These are phyloP conservation scores for Tiliqua scincoides DNA, from an alignment of 2,113 vertebrate species.

Conservation along the genomic window DNA sequence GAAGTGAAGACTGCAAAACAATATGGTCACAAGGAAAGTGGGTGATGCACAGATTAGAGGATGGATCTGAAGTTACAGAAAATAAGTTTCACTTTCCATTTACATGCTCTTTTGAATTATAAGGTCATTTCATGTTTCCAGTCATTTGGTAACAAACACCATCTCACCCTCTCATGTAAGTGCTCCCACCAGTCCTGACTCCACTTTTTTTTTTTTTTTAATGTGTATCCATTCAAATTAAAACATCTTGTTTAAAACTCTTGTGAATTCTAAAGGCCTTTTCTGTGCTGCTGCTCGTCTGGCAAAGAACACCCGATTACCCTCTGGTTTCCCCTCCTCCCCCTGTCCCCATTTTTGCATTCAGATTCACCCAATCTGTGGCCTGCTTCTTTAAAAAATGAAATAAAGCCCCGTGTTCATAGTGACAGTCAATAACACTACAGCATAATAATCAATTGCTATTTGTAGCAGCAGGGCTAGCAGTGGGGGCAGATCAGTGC, in stretches of 20 bases:
- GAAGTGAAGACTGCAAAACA: background rate
- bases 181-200: background rate
- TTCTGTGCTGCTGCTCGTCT: slow-evolving; percentile 37
- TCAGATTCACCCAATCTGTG: slow-evolving; percentile 69
- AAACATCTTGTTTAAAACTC: background rate
- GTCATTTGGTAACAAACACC: background rate
- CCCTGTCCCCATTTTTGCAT: slow-evolving; percentile 41
- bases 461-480: slow-evolving; percentile 91
- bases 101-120: background rate
- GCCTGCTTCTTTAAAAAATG: slow-evolving; percentile 78
- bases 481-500: slow-evolving; percentile 92
- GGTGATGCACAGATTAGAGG: background rate
- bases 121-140: background rate
- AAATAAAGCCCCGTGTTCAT: slow-evolving; percentile 79
- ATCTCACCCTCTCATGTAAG: background rate
- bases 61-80: background rate
- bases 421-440: slow-evolving; percentile 89
- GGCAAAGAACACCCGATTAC: background rate
- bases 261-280: slow-evolving; percentile 12
- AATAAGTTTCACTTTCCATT: background rate
- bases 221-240: background rate
- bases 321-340: background rate
- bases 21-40: background rate
- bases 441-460: slow-evolving; percentile 96
- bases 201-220: background rate